These are phyloP conservation scores for Phanerotoma sp. DNA, from an alignment of 2,888 invertebrate genomes.

Conservation along the genomic window DNA sequence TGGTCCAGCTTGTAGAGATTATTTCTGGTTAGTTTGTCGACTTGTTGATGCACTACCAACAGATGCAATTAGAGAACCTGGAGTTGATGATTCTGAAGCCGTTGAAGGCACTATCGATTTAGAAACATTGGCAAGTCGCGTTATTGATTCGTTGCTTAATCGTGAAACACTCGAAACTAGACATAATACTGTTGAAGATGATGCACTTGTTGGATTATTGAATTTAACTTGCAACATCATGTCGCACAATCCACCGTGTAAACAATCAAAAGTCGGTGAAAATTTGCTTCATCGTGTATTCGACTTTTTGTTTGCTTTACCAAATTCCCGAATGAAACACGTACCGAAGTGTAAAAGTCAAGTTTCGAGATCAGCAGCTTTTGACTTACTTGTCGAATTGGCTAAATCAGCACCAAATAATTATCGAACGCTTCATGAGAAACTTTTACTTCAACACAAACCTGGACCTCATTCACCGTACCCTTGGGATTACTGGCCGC, in stretches of 20 bases:
- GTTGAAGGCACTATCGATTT: constrained; percentile 62
- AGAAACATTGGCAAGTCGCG: constrained; percentile 72
- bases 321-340: constrained; percentile 80
- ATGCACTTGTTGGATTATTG: constrained; percentile 84
- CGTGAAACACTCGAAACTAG: constrained; percentile 83
- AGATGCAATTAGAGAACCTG: constrained; percentile 70
- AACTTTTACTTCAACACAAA: constrained; percentile 82
- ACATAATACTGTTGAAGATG: constrained; percentile 81
- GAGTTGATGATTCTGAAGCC: constrained; percentile 58
- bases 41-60: constrained; percentile 83
- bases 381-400: constrained; percentile 86
- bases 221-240: constrained; percentile 84
- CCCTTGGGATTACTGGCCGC: constrained; percentile 98
- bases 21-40: constrained; percentile 89
- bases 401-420: constrained; percentile 83
- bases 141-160: constrained; percentile 72
- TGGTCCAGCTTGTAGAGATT: constrained; percentile 91
- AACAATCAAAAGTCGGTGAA: constrained; percentile 75
- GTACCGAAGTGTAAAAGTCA: constrained; percentile 93
- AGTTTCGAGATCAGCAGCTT: constrained; percentile 85
- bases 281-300: constrained; percentile 73
- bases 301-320: constrained; percentile 86
- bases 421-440: constrained; percentile 80
- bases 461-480: constrained; percentile 82
- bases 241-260: constrained; percentile 86